Evolutionary conservation across 1,140 invertebrate species (phyloP), one percentile per base, ranked within the genome.

Genomic region (Harpegnathos saltator): DNA sequence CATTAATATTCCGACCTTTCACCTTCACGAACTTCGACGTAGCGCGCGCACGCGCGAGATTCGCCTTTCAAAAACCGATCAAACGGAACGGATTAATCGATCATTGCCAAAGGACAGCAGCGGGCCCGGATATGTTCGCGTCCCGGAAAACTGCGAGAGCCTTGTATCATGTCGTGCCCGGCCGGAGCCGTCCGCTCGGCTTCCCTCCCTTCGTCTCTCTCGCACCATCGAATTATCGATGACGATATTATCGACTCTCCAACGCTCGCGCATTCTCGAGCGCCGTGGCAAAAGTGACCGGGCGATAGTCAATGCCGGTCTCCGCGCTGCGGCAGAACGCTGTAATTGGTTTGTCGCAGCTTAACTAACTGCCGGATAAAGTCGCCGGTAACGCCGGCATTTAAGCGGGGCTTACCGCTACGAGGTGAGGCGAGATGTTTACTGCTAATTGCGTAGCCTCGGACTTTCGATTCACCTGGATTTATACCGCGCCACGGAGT

Each of bases 351-450:
- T 89, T 89, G 87, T 89, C 85, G 61, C 72, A 89, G 86, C 87
- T 88, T 88, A 89, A 88, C 86, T 87, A 88, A 88, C 83, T 89
- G 83, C 77, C 83, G 87, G 87, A 89, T 89, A 88, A 89, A 89
- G 87, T 89, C 86, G 77, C 81, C 78, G 50, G 86, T 82, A 87
- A 71, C 77, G 66, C 33, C 19, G 73, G 33, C 83, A 50, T 88
- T 88, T 89, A 89, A 88, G 83, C 83, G 48, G 59, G 62, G 86
- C 86, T 89, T 88, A 88, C 86, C 66, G 33, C 65, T 73, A 88
- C 83, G 83, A 83, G 83, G 83, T 62, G 72, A 85, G 17, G 68
- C 72, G 68, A 80, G 65, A 88, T 89, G 87, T 88, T 88, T 89
- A 88, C 87, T 89, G 87, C 83, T 89, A 89, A 89, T 89, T 89